Percentiles rank a stretch among this genome's conserved stretches.
Conservation (phyloP, 2,113 vertebrate genomes). For the Balaenoptera acutorostrata region DNA sequence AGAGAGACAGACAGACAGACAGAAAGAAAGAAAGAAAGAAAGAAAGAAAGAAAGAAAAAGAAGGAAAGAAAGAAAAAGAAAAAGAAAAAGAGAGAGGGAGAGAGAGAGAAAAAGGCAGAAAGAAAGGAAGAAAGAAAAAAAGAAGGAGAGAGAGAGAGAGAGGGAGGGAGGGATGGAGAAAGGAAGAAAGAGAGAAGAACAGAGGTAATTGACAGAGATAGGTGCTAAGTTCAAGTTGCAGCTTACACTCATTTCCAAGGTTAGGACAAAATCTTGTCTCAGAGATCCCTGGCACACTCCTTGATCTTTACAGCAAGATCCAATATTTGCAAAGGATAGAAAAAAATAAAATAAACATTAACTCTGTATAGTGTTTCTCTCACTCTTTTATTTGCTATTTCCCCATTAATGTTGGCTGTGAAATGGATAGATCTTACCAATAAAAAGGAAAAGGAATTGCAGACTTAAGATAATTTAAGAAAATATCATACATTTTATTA, state of each 20-base stretch:
- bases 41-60: neutral
- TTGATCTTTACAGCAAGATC: neutral
- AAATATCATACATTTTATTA: neutral
- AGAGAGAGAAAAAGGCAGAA: neutral
- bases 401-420: neutral
- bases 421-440: neutral
- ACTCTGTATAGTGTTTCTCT: neutral
- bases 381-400: neutral
- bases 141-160: no score
- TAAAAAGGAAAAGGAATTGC: neutral
- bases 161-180: neutral
- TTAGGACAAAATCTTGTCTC: neutral
- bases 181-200: no score
- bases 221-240: neutral
- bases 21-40: no score
- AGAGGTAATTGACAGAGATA: neutral
- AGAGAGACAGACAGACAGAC: no score
- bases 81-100: no score
- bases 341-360: neutral
- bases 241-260: neutral
- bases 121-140: neutral
- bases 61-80: no score
- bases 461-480: neutral
- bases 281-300: neutral
- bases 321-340: neutral